phyloP scores from a whole-genome alignment of 2,888 invertebrate genomes.

The Empis stercorea region DNA sequence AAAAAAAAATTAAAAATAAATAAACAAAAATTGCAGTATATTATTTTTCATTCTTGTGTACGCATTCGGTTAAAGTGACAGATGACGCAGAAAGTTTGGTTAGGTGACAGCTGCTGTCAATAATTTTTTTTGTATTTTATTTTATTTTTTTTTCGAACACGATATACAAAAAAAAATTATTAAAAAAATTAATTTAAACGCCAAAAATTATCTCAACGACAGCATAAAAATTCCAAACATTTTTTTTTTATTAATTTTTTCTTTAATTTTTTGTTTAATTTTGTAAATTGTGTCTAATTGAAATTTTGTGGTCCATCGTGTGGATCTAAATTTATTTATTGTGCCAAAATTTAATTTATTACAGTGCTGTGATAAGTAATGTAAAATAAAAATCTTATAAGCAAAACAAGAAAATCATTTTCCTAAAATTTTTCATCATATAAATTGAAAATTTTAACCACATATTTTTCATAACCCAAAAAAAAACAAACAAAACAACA shows the following conservation, averaged over 20 bases:
- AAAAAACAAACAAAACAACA: neutral
- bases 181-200: neutral
- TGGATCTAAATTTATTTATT: no score
- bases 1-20: neutral
- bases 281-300: no score
- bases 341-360: neutral
- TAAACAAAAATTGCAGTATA: neutral
- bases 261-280: constrained; percentile 3
- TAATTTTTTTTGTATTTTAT: neutral
- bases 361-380: neutral
- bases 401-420: neutral
- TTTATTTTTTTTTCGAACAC: no score
- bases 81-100: constrained; percentile 12
- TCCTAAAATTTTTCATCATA: neutral
- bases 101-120: constrained; percentile 12
- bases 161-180: neutral
- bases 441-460: neutral
- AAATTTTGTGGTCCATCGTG: no score
- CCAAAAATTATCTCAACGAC: neutral
- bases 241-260: neutral
- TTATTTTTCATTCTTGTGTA: no score
- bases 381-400: neutral
- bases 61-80: constrained; percentile 5
- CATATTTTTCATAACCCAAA: neutral
- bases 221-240: neutral